Evolutionary conservation across 2,797 vertebrate genomes (phyloP).

Genomic region (Leuciscus waleckii): DNA sequence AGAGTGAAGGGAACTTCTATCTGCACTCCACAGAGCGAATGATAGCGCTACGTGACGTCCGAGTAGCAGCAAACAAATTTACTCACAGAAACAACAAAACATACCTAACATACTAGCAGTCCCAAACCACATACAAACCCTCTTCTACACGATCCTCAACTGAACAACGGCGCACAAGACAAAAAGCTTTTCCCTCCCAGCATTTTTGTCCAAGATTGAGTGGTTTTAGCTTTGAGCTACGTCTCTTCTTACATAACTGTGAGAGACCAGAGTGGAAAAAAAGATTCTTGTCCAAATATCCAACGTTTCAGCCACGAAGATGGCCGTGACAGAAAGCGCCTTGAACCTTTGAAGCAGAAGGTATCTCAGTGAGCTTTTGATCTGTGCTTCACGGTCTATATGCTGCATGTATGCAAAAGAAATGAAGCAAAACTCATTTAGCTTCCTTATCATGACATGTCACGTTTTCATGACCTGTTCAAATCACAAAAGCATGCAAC

Average conservation of each 20-base stretch:
- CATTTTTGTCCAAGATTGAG: conserved; percentile 65
- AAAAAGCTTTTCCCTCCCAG: conserved; percentile 50
- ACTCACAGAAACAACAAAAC: conserved; percentile 9
- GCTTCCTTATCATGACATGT: conserved; percentile 6
- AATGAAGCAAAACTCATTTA: conserved; percentile 4
- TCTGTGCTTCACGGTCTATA: conserved; percentile 16
- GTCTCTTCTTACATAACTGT: conserved; percentile 64
- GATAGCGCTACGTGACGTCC: conserved; percentile 58
- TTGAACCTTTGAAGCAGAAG: neutral
- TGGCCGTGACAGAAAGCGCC: conserved; percentile 11
- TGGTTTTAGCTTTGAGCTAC: conserved; percentile 65
- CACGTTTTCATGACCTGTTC: conserved; percentile 3
- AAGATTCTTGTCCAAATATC: conserved; percentile 62
- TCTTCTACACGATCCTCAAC: conserved; percentile 20
- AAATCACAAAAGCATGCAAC: neutral
- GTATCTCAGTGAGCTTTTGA: neutral
- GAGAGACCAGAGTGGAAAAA: conserved; percentile 59
- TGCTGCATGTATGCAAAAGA: neutral
- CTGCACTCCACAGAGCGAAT: conserved; percentile 60
- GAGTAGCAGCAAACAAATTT: conserved; percentile 43
- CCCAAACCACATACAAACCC: conserved; percentile 33
- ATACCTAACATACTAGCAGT: conserved; percentile 11
- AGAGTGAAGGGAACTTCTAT: conserved; percentile 68
- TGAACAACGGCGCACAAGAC: neutral
- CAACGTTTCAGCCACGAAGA: conserved; percentile 65